Base-by-base conservation (phyloP, 2,888 invertebrate genomes). In the Lymantria dispar region DNA sequence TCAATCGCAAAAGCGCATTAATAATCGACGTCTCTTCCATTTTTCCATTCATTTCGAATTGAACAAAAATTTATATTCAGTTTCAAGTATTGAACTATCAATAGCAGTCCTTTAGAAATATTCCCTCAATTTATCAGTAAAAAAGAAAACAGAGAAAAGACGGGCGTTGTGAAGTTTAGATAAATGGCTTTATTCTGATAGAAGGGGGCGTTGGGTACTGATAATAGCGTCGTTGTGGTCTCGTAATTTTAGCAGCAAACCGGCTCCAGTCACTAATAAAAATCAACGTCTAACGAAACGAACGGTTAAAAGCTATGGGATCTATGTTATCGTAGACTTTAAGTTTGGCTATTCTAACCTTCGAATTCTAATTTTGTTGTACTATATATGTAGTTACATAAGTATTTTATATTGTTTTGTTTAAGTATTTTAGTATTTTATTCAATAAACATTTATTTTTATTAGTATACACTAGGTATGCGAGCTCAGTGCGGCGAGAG, bases 171-270 rank as follows among this genome's bases (percentile, higher is more conserved):
- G 52, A 54, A 52, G 60, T 48, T 43, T 62, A 70, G 71, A 78
- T 72, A 75, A 79, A 79, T 76, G 72, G 68, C 64, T 66, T 70
- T 62, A 73, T 76, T 70, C 66, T 58, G 59, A 58, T 61, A 60
- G 64, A 69, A 61, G 61, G 65, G 41, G 51, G 47, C 55, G 55
- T 60, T 22, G 57, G 55, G 56, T 58, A 57, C 68, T 60, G 61
- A 65, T 72, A 74, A 73, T 72, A 62, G 68, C 66, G 13, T 13
- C 15, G 62, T 58, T 52, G 40, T 37, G 36, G 52, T 41, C 38
- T 48, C 40, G 45, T 8, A 45, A 3, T 22, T 14, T 29, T 48
- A 15, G 38, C 1, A 14, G 2, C 10, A 12, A 45, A 42, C 33
- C 40, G 7, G 31, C 22, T 15, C 15, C 31, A 38, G 13, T 38